phyloP scores from a whole-genome alignment of 2,888 invertebrate species.

The Sphaerophoria taeniata region DNA sequence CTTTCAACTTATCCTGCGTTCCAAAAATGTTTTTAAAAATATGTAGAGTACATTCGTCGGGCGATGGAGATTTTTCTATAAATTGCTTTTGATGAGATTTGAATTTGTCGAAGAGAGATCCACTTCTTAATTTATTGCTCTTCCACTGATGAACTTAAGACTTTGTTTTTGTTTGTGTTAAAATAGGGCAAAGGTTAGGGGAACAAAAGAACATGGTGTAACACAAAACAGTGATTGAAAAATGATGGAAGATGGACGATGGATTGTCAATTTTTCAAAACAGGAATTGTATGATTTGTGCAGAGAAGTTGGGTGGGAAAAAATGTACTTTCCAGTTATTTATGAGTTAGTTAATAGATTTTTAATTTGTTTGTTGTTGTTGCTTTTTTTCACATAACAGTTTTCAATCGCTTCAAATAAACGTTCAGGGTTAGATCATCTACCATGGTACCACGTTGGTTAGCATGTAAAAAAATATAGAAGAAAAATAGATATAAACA shows the following conservation, averaged over 20 bases:
- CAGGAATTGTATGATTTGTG: conserved; percentile 34
- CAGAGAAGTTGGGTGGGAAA: conserved; percentile 58
- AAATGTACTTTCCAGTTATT: conserved; percentile 48
- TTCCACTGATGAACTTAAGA: conserved; percentile 4
- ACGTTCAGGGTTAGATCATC: conserved; percentile 76
- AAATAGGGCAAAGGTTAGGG: conserved; percentile 70
- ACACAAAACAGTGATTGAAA: conserved; percentile 72
- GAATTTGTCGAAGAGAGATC: conserved; percentile 13
- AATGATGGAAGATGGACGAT: conserved; percentile 32
- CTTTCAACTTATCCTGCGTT: conserved; percentile 32
- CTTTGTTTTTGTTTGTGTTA: conserved; percentile 38
- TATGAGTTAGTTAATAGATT: conserved; percentile 66
- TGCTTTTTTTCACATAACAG: conserved; percentile 69
- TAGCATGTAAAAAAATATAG: conserved; percentile 78
- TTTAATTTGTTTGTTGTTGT: conserved; percentile 53
- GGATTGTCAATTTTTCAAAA: conserved; percentile 44
- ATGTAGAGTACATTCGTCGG: no score
- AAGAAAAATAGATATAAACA: conserved; percentile 77
- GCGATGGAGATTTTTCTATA: conserved; percentile 15
- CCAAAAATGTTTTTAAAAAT: conserved; percentile 30
- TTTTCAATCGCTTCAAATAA: conserved; percentile 73
- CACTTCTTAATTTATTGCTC: not conserved
- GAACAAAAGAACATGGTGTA: conserved; percentile 74
- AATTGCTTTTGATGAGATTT: conserved; percentile 42
- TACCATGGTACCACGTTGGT: conserved; percentile 80